Evolutionary conservation across 1,140 invertebrate species (phyloP).

Genomic region (Danaus plexippus): DNA sequence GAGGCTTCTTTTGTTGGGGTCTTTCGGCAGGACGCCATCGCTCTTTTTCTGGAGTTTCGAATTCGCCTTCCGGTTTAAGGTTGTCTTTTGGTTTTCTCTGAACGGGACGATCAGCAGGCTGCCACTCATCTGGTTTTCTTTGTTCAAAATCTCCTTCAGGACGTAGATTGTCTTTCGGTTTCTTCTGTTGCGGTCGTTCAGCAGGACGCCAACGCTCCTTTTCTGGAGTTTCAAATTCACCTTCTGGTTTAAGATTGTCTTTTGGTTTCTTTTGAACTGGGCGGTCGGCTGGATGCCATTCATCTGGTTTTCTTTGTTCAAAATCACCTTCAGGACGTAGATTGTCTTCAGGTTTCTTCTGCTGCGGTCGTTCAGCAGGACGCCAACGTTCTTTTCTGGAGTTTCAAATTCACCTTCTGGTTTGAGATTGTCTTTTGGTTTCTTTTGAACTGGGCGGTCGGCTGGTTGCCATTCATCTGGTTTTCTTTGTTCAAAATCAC

Average conservation of each 20-base stretch:
- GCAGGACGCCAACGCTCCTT: slow-evolving; percentile 72
- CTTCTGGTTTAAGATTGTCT: slow-evolving; percentile 73
- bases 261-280: slow-evolving; percentile 59
- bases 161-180: slow-evolving; percentile 73
- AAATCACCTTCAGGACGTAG: slow-evolving; percentile 72
- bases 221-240: slow-evolving; percentile 60
- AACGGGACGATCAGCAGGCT: slow-evolving; percentile 60
- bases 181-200: slow-evolving; percentile 71
- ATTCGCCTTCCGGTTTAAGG: slow-evolving; percentile 74
- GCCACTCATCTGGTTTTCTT: slow-evolving; percentile 43
- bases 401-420: slow-evolving; percentile 71
- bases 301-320: slow-evolving; percentile 61
- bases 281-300: slow-evolving; percentile 70
- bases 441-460: slow-evolving; percentile 31
- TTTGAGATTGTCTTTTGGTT: slow-evolving; percentile 65
- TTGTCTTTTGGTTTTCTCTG: slow-evolving; percentile 72
- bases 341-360: slow-evolving; percentile 60
- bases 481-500: slow-evolving; percentile 70
- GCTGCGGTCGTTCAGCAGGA: slow-evolving; percentile 70
- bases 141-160: slow-evolving; percentile 73
- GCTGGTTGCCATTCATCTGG: slow-evolving; percentile 48
- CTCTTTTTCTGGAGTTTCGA: slow-evolving; percentile 63
- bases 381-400: slow-evolving; percentile 45
- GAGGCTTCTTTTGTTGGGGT: slow-evolving; percentile 54
- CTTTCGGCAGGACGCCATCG: slow-evolving; percentile 59